phyloP scores from a whole-genome alignment of 2,888 invertebrate species.

The Phrixothrix hirtus region DNA sequence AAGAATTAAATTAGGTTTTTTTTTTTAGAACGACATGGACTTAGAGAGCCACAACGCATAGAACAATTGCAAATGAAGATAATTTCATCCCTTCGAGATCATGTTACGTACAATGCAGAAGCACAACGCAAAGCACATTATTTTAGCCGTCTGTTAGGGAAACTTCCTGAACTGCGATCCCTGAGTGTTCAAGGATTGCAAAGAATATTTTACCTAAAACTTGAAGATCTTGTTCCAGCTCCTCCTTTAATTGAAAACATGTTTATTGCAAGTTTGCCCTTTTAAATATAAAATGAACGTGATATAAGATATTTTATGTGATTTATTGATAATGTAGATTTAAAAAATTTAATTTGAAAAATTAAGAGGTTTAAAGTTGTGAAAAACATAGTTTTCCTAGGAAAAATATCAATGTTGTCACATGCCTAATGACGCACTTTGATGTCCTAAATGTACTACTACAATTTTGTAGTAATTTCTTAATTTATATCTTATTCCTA shows the following conservation, averaged over 20 bases:
- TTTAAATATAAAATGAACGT: constrained; percentile 61
- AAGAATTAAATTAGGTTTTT: constrained; percentile 28
- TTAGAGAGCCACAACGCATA: constrained; percentile 88
- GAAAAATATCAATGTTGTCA: constrained; percentile 16
- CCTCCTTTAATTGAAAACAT: constrained; percentile 93
- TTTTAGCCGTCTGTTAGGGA: constrained; percentile 89
- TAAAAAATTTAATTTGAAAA: constrained; percentile 2
- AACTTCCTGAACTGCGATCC: constrained; percentile 89
- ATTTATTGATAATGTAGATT: constrained; percentile 45
- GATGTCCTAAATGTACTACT: constrained; percentile 14
- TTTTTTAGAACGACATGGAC: constrained; percentile 83
- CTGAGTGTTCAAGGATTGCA: constrained; percentile 92
- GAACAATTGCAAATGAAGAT: constrained; percentile 97
- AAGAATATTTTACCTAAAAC: constrained; percentile 90
- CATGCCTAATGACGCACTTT: constrained; percentile 23
- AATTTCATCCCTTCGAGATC: constrained; percentile 92
- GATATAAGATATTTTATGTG: constrained; percentile 53
- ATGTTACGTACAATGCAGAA: constrained; percentile 90
- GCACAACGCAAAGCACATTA: constrained; percentile 90
- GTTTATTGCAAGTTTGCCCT: constrained; percentile 93
- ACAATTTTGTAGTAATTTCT: constrained; percentile 10
- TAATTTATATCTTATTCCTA: constrained; percentile 7
- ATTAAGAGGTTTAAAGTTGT: not conserved
- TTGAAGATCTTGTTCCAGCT: constrained; percentile 89
- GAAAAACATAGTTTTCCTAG: not conserved